These are phyloP conservation scores for Dolomedes plantarius DNA, from an alignment of 2,888 invertebrate genomes.

Conservation along the genomic window DNA sequence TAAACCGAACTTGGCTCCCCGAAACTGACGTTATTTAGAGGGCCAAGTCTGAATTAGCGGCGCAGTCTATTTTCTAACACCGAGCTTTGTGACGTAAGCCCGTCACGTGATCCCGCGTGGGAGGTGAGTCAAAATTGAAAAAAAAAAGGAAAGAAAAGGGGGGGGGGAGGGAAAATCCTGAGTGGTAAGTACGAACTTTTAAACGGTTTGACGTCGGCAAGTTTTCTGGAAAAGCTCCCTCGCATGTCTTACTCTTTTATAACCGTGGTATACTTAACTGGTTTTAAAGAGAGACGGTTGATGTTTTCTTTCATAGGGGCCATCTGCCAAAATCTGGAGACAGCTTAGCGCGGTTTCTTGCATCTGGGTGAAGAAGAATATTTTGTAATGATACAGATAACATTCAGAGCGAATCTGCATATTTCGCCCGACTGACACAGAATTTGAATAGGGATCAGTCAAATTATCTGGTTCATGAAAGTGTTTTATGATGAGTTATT, in stretches of 20 bases:
- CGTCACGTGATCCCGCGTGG: constrained; percentile 53
- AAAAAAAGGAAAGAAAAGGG: constrained; percentile 20
- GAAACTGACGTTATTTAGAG: neutral
- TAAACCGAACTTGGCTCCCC: neutral
- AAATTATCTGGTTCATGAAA: no score
- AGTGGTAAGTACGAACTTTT: constrained; percentile 7
- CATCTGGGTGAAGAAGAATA: neutral
- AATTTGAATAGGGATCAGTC: neutral
- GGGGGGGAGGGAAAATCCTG: neutral
- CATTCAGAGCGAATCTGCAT: neutral
- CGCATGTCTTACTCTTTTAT: constrained; percentile 9
- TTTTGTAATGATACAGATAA: neutral
- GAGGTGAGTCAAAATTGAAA: constrained; percentile 25
- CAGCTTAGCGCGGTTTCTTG: neutral
- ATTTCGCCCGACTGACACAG: neutral
- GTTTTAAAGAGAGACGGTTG: constrained; percentile 19
- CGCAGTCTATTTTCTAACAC: neutral
- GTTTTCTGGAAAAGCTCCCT: constrained; percentile 31
- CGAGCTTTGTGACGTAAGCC: constrained; percentile 35
- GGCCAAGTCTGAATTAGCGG: neutral
- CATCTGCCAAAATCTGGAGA: neutral
- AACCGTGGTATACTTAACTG: constrained; percentile 1
- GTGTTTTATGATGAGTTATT: no score
- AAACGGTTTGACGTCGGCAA: constrained; percentile 18
- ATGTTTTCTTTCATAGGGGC: neutral